These are phyloP conservation scores for Anastatus disparis DNA, from an alignment of 1,140 invertebrate genomes.

Conservation along the genomic window DNA sequence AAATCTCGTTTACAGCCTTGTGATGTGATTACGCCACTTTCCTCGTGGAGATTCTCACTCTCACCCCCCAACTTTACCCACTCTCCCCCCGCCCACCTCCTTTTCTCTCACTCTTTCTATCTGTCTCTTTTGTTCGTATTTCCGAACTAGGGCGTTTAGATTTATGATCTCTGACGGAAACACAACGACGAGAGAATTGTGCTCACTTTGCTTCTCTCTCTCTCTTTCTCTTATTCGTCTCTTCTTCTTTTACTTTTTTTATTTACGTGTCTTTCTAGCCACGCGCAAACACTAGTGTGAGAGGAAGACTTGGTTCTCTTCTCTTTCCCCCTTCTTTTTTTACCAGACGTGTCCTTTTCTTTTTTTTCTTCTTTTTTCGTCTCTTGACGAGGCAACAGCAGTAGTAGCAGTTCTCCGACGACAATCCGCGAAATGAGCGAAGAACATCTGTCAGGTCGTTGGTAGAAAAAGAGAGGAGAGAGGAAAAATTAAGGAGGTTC, in stretches of 20 bases:
- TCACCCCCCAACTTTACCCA: too few species aligned
- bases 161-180: conserved; percentile 46
- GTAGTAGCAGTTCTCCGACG: too few species aligned
- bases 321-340: conserved; percentile 4
- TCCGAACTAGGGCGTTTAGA: conserved; percentile 39
- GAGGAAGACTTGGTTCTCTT: too few species aligned
- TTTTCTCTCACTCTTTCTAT: neutral
- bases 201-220: conserved; percentile 21
- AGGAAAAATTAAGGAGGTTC: conserved; percentile 35
- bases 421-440: conserved; percentile 39
- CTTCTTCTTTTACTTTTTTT: neutral
- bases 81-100: neutral
- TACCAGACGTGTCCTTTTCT: conserved; percentile 3
- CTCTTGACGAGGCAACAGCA: conserved; percentile 3
- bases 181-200: conserved; percentile 35
- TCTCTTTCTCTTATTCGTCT: neutral
- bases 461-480: neutral
- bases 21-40: conserved; percentile 35
- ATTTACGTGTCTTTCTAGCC: neutral
- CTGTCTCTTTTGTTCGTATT: neutral
- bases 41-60: neutral
- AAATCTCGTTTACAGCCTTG: conserved; percentile 39
- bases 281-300: neutral
- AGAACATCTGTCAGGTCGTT: conserved; percentile 33
- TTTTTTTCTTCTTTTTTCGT: conserved; percentile 18